Base-by-base conservation (phyloP, 2,797 vertebrate species). In the Sebastes hopkinsi region DNA sequence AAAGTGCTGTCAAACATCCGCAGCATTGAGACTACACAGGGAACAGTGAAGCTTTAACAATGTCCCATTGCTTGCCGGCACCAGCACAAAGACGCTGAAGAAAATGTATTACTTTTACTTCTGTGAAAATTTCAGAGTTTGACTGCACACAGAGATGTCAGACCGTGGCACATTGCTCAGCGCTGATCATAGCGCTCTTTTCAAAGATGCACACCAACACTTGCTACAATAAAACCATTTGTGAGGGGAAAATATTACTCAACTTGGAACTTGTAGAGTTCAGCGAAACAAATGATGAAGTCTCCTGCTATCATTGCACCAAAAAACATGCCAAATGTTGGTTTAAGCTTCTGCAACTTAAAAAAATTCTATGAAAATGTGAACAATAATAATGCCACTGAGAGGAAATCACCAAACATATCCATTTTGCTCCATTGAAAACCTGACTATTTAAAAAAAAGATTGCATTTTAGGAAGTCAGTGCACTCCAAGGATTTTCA, bases 1-100 rank as follows among this genome's bases (percentile, higher is more conserved):
- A 80, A 85, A 84, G 79, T 56, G 73, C 72, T 81, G 90, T 78
- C 80, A 89, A 52, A 72, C 68, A 79, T 55, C 60, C 4, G 22
- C 56, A 32, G 80, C 67, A 38, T 10, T 27, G 58, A 70, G 66
- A 81, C 77, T 82, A 64, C 54, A 77, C 78, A 58, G 29, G 25
- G 22, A 86, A 79, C 32, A 74, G 20, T 22, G 29, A 70, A 46
- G 85, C 79, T 84, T 61, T 65, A 77, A 84, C 78, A 81, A 77
- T 62, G 73, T 73, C 79, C 81, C 67, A 50, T 22, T 70, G 83
- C 71, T 84, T 68, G 52, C 38, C 65, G 71, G 60, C 52, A 46
- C 59, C 54, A 50, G 62, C 60, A 69, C n/a, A 72, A 73, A 74
- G 62, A 83, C 11, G 12, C 72, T 50, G 74, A 64, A 82, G 52